A percentile compares a stretch with the other conserved stretches of the same genome.
These are phyloP conservation scores for Idaea straminata DNA, from an alignment of 2,888 invertebrate genomes.

Conservation along the genomic window DNA sequence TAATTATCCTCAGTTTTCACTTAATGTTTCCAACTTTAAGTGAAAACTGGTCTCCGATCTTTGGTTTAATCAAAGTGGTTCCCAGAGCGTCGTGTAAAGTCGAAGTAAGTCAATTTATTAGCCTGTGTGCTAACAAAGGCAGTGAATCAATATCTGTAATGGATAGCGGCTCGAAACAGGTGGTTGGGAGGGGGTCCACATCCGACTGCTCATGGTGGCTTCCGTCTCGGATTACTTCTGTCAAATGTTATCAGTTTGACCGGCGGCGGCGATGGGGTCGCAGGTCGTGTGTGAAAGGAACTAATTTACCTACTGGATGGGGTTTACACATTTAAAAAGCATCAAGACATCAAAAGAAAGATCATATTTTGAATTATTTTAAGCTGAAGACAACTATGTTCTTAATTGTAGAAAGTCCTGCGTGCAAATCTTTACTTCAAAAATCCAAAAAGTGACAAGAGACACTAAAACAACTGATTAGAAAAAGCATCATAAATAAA, in stretches of 20 bases:
- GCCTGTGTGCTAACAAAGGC: not conserved
- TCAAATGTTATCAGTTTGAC: constrained; percentile 12
- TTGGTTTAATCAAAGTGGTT: not conserved
- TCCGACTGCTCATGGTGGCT: constrained; percentile 34
- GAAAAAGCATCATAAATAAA: not conserved
- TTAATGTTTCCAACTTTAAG: no score
- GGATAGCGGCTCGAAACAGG: constrained; percentile 26
- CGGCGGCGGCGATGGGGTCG: constrained; percentile 12
- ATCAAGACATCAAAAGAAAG: no score
- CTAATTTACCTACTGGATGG: not conserved
- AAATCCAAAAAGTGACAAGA: not conserved
- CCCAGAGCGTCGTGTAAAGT: not conserved
- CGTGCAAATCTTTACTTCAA: not conserved
- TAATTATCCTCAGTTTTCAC: no score
- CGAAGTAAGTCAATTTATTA: not conserved
- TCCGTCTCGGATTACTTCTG: constrained; percentile 40
- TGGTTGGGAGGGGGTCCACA: constrained; percentile 30
- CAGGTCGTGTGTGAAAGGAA: not conserved
- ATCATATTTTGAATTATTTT: no score
- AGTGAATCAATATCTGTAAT: constrained; percentile 10
- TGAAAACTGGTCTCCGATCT: not conserved
- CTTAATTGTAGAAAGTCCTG: no score
- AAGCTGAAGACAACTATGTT: no score
- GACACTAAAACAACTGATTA: not conserved
- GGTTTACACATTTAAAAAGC: no score